phyloP scores from a whole-genome alignment of 1,140 invertebrate genomes.

The silkworm (Bombyx mori) region ASM3026992v2 NC_085125.1:3438501-3439000 shows the following conservation, averaged over 20 bases:
- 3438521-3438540: conserved; percentile 30
- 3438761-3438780: too few species aligned
- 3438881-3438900: too few species aligned
- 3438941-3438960: too few species aligned
- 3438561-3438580: conserved; percentile 53
- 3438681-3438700: conserved; percentile 27
- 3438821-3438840: neutral
- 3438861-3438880: too few species aligned
- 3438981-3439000: too few species aligned
- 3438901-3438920: too few species aligned
- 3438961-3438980: too few species aligned
- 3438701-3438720: conserved; percentile 18
- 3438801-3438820: neutral
- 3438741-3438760: too few species aligned
- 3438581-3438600: conserved; percentile 40
- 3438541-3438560: conserved; percentile 50
- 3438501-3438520: neutral
- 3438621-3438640: conserved; percentile 60
- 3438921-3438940: too few species aligned
- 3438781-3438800: too few species aligned
- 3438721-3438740: too few species aligned
- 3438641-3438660: conserved; percentile 48
- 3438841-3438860: too few species aligned
- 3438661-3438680: conserved; percentile 39
- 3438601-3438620: conserved; percentile 63